These are phyloP conservation scores for Hydrozoanthus gracilis DNA, from an alignment of 92 coral and sea anemone genomes.

Conservation along the genomic window DNA sequence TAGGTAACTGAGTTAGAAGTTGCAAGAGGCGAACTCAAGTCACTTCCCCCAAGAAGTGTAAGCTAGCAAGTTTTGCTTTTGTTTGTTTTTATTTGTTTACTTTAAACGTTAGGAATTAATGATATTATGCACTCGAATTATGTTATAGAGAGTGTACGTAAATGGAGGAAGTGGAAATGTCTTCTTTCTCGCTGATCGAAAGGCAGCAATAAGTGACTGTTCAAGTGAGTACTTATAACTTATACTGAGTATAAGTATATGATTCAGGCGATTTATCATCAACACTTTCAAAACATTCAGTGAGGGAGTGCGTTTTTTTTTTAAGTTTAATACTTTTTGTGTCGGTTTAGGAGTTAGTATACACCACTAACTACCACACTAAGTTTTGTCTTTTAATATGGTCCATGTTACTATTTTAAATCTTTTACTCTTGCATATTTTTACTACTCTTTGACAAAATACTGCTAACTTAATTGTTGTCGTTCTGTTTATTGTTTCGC, in stretches of 20 bases:
- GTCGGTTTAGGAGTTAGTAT: no score
- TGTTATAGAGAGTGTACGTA: conserved; percentile 38
- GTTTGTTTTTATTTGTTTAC: not conserved
- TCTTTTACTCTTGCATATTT: no score
- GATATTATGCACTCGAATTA: not conserved
- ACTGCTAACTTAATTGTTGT: no score
- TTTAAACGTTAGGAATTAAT: not conserved
- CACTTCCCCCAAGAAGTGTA: conserved; percentile 18
- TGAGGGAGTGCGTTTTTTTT: no score
- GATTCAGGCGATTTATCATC: not conserved
- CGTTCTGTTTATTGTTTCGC: no score
- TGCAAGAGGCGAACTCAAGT: conserved; percentile 19
- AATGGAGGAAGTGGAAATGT: conserved; percentile 23
- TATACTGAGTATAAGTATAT: not conserved
- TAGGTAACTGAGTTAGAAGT: conserved; percentile 38
- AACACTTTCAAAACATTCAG: no score
- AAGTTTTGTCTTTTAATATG: no score
- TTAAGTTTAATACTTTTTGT: no score
- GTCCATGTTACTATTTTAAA: no score
- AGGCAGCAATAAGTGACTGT: conserved; percentile 21
- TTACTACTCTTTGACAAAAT: no score
- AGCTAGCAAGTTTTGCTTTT: not conserved
- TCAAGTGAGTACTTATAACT: conserved; percentile 4
- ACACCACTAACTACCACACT: no score
- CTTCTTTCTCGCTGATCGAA: conserved; percentile 34